Conservation (phyloP, 2,797 vertebrate genomes). For the Decapterus maruadsi region DNA sequence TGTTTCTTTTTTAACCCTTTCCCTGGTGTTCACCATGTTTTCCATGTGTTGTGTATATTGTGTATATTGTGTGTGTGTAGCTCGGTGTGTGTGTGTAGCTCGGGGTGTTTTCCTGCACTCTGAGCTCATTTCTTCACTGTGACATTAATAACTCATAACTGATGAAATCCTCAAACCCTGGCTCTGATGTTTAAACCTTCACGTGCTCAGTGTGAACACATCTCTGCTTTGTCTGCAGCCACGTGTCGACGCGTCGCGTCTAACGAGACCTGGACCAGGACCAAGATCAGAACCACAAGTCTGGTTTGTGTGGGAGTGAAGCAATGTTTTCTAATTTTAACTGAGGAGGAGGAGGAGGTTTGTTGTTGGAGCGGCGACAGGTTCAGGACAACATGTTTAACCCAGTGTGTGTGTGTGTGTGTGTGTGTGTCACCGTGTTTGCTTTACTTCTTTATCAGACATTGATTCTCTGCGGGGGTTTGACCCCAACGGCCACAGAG, state of each 20-base stretch:
- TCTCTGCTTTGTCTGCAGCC: neutral
- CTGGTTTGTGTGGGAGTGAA: neutral
- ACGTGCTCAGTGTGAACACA: too few relatives aligned
- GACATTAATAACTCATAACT: too few relatives aligned
- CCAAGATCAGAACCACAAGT: neutral
- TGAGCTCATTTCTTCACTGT: too few relatives aligned
- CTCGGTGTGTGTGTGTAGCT: too few relatives aligned
- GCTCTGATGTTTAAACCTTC: too few relatives aligned
- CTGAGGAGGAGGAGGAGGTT: neutral
- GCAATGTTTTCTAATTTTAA: conserved; percentile 13
- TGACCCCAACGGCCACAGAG: conserved; percentile 7
- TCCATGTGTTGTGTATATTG: too few relatives aligned
- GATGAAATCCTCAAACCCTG: too few relatives aligned
- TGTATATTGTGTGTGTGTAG: too few relatives aligned
- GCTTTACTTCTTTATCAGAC: neutral
- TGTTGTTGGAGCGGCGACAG: neutral
- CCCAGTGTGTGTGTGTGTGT: neutral
- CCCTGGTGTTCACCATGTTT: too few relatives aligned
- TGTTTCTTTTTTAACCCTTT: too few relatives aligned
- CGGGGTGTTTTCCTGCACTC: too few relatives aligned
- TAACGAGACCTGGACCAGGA: neutral
- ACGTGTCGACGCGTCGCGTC: neutral
- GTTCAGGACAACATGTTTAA: neutral
- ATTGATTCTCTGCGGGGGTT: neutral
- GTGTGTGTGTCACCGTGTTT: neutral